A percentile compares a stretch with the other conserved stretches of the same genome.
Conservation (phyloP, 2,113 vertebrate species). For the Lepus europaeus region DNA sequence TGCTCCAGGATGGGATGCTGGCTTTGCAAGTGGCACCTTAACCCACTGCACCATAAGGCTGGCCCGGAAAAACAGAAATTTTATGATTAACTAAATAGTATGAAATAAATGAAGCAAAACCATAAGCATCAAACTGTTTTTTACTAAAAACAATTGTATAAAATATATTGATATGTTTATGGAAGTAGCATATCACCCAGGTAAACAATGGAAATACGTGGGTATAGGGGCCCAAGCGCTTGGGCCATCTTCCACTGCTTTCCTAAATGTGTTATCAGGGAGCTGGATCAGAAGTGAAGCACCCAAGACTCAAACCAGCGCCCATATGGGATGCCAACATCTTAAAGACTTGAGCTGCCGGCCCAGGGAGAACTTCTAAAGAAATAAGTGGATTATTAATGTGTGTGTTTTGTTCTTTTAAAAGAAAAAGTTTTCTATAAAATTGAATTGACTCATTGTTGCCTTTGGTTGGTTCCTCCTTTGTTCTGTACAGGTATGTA, state of each 20-base stretch:
- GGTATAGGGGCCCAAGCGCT: neutral
- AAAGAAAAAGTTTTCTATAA: neutral
- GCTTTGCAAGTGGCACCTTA: too few relatives aligned
- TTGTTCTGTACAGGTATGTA: constrained; percentile 90
- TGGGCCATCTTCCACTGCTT: neutral
- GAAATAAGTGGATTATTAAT: neutral
- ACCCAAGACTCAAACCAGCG: too few relatives aligned
- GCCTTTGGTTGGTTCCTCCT: constrained; percentile 11
- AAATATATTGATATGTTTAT: constrained; percentile 2
- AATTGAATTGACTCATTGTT: neutral
- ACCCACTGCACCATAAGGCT: too few relatives aligned
- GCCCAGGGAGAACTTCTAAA: neutral
- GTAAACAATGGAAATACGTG: neutral
- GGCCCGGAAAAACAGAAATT: neutral
- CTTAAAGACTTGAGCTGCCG: too few relatives aligned
- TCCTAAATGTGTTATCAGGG: too few relatives aligned
- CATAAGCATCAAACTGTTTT: neutral
- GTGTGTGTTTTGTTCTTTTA: neutral
- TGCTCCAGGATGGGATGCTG: too few relatives aligned
- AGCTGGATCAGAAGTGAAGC: too few relatives aligned
- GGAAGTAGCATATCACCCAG: constrained; percentile 24
- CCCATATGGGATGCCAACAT: too few relatives aligned
- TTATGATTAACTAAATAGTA: neutral
- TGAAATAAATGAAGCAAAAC: constrained; percentile 10
- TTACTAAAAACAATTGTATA: neutral